Evolutionary conservation across 2,113 vertebrate species (phyloP).

Genomic region (Pycnonotus jocosus): DNA sequence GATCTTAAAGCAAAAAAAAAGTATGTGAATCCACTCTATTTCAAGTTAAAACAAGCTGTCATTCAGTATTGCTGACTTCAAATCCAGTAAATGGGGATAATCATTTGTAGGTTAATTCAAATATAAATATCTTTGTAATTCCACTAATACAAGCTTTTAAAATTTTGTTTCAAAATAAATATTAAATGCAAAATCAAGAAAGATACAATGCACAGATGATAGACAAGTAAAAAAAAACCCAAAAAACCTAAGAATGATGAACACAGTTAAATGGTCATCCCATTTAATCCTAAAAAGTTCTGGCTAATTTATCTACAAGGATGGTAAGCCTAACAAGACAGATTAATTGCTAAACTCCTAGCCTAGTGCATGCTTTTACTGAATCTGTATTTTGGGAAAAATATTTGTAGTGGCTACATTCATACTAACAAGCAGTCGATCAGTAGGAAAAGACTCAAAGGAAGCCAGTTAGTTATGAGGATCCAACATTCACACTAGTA

Average conservation of each 20-base stretch:
- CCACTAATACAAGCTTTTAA: background rate
- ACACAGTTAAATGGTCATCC: background rate
- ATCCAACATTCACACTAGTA: background rate
- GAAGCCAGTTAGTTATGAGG: background rate
- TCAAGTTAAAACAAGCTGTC: background rate
- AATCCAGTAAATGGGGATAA: background rate
- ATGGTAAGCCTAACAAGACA: background rate
- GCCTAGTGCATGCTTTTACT: background rate
- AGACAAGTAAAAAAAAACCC: background rate
- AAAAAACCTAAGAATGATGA: background rate
- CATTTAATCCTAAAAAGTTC: background rate
- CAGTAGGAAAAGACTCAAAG: background rate
- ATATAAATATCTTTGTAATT: background rate
- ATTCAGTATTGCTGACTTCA: background rate
- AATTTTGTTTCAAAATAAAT: background rate
- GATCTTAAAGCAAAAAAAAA: constrained; percentile 68
- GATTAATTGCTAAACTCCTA: background rate
- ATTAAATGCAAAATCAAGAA: background rate
- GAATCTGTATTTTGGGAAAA: background rate
- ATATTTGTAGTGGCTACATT: background rate
- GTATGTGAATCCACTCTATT: background rate
- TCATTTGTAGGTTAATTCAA: background rate
- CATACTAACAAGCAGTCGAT: accelerated
- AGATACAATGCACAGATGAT: background rate
- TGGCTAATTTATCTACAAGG: background rate